These are phyloP conservation scores for Platycnemis pennipes DNA, from an alignment of 2,888 invertebrate genomes.

Conservation along the genomic window DNA sequence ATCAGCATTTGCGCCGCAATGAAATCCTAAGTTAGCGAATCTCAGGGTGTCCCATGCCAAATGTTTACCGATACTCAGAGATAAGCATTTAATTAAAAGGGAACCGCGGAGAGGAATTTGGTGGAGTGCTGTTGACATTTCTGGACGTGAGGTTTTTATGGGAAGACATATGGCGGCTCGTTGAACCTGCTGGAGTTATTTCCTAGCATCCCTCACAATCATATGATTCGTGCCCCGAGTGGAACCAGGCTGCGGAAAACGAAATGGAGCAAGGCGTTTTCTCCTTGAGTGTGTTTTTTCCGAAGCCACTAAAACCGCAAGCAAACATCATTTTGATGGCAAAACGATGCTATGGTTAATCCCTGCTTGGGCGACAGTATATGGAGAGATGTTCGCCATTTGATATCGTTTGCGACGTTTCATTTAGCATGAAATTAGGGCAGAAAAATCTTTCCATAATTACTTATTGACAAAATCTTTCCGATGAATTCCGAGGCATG, in stretches of 20 bases:
- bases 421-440: too few species aligned
- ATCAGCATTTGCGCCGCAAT: background rate
- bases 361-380: too few species aligned
- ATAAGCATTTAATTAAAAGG: conserved; percentile 4
- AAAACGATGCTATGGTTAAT: background rate
- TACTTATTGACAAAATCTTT: too few species aligned
- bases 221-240: background rate
- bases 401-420: too few species aligned
- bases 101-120: background rate
- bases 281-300: background rate
- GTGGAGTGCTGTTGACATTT: background rate
- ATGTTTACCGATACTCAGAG: background rate
- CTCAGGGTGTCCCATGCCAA: background rate
- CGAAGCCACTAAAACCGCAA: background rate
- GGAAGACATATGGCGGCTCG: background rate
- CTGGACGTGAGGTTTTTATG: background rate
- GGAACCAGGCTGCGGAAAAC: background rate
- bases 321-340: background rate
- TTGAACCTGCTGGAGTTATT: background rate
- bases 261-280: background rate
- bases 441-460: too few species aligned
- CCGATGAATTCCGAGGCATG: too few species aligned
- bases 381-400: too few species aligned
- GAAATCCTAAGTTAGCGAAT: background rate
- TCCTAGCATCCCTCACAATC: background rate